These are phyloP conservation scores for Ectemnius lituratus DNA, from an alignment of 2,888 invertebrate genomes.

Conservation along the genomic window DNA sequence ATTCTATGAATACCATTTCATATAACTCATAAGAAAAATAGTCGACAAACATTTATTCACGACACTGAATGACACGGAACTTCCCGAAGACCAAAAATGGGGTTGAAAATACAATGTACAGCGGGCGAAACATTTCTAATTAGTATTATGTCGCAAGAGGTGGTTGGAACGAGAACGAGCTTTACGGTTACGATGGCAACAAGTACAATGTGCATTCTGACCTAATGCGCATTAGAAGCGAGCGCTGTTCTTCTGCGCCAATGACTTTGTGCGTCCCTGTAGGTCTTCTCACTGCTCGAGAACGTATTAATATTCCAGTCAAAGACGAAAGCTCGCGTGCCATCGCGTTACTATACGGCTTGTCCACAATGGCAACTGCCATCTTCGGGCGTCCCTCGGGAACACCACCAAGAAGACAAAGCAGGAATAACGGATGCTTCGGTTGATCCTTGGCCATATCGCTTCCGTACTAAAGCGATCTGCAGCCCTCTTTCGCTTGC, in stretches of 20 bases:
- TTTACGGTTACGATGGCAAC: no score
- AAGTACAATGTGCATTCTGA: no score
- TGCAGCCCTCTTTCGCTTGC: slow-evolving; percentile 31
- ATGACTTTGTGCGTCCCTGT: slow-evolving; percentile 52
- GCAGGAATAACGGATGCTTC: slow-evolving; percentile 57
- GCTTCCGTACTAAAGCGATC: slow-evolving; percentile 33
- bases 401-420: slow-evolving; percentile 36
- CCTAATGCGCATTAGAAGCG: no score
- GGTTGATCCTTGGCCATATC: slow-evolving; percentile 23
- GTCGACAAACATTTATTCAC: no score
- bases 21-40: no score
- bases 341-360: slow-evolving; percentile 43
- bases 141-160: no score
- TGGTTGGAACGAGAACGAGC: no score
- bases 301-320: slow-evolving; percentile 62
- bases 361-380: slow-evolving; percentile 46
- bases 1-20: no score
- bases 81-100: no score
- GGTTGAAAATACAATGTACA: no score
- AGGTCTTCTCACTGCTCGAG: slow-evolving; percentile 40
- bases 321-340: slow-evolving; percentile 57
- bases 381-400: slow-evolving; percentile 61
- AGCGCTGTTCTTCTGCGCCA: slow-evolving; percentile 36
- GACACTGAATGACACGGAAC: no score
- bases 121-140: no score